A percentile compares a stretch with the other conserved stretches of the same genome.
Conservation (phyloP, 2,888 invertebrate species). For the Gnatocerus cornutus region DNA sequence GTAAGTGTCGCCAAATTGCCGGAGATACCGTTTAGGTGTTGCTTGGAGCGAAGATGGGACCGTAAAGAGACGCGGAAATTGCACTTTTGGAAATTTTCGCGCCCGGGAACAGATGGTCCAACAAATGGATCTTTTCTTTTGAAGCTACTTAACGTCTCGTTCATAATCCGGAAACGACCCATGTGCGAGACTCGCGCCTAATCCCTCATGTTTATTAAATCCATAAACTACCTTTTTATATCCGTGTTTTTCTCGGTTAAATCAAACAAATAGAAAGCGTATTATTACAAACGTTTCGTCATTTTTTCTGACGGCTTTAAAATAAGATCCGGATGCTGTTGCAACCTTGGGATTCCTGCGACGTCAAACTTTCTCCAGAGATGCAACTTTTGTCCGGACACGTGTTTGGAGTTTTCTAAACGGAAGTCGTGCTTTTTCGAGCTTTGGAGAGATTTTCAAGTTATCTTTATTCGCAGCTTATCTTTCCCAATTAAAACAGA, state of each 20-base stretch:
- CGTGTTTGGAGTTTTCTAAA: not conserved
- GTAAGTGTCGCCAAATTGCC: conserved; percentile 11
- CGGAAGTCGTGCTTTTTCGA: not conserved
- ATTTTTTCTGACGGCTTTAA: conserved; percentile 14
- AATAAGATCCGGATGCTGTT: conserved; percentile 24
- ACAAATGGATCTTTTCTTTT: too few relatives aligned
- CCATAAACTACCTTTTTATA: conserved; percentile 5
- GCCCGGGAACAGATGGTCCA: too few relatives aligned
- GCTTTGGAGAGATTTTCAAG: too few relatives aligned
- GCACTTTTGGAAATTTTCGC: too few relatives aligned
- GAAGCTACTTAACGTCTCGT: not conserved
- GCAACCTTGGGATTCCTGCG: conserved; percentile 22
- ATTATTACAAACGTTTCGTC: conserved; percentile 9
- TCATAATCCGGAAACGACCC: conserved; percentile 3
- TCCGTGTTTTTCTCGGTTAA: conserved; percentile 1
- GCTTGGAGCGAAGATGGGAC: not conserved
- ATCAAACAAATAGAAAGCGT: conserved; percentile 7
- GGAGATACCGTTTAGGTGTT: conserved; percentile 9
- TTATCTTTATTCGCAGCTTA: too few relatives aligned
- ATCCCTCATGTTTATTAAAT: conserved; percentile 3
- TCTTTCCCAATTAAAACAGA: too few relatives aligned
- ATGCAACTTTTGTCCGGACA: not conserved
- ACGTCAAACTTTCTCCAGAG: conserved; percentile 16
- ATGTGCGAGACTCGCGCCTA: not conserved
- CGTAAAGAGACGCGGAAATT: not conserved